phyloP scores from a whole-genome alignment of 1,140 invertebrate genomes.

The Eurosta solidaginis region DNA sequence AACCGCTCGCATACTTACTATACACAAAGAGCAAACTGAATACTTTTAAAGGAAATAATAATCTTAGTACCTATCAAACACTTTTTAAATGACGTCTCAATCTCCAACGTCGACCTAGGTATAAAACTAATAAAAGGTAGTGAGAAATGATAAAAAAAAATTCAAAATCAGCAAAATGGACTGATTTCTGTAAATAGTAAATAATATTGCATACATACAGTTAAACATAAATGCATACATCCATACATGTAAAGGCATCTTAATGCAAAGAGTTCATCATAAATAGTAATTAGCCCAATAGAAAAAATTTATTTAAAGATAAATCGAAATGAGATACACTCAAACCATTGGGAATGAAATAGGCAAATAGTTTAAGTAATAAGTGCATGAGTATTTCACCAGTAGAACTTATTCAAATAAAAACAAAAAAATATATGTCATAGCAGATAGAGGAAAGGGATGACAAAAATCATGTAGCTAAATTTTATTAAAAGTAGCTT shows the following conservation, averaged over 20 bases:
- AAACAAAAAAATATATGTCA: background rate
- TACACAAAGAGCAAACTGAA: background rate
- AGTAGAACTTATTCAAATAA: background rate
- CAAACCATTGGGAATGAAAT: no score
- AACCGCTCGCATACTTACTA: background rate
- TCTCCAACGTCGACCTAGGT: background rate
- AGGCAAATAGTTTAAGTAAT: no score
- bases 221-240: background rate
- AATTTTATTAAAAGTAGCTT: background rate
- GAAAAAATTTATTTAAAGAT: no score
- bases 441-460: background rate
- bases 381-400: background rate
- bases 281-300: background rate
- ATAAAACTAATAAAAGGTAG: background rate
- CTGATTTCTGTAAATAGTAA: background rate
- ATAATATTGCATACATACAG: background rate
- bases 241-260: background rate
- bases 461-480: background rate
- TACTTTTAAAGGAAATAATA: background rate
- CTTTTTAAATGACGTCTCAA: background rate
- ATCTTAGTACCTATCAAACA: constrained; percentile 7
- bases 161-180: background rate
- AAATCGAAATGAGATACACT: no score
- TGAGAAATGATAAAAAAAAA: background rate
- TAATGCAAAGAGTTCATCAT: background rate